Evolutionary conservation across 2,113 vertebrate genomes (phyloP).

Genomic region (Neolamprologus ventralis): DNA sequence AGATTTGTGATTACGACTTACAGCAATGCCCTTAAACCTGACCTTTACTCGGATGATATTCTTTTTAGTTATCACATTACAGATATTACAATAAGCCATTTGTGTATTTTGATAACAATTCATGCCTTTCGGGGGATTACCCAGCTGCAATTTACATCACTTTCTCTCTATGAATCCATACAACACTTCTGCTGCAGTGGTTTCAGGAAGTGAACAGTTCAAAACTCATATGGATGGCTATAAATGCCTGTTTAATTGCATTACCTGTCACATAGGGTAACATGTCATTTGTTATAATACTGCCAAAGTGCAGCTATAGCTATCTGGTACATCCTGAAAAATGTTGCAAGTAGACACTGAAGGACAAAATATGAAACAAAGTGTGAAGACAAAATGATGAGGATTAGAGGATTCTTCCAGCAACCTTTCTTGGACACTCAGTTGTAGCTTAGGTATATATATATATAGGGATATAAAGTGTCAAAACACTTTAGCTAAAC

Average conservation of each 20-base stretch:
- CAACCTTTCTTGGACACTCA: neutral
- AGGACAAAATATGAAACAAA: neutral
- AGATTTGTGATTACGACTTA: neutral
- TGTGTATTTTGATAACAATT: neutral
- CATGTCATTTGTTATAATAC: neutral
- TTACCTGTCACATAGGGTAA: neutral
- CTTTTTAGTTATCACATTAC: neutral
- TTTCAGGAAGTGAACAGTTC: neutral
- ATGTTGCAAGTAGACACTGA: neutral
- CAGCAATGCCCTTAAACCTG: neutral
- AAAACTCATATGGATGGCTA: neutral
- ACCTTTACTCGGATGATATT: neutral
- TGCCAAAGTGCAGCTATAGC: neutral
- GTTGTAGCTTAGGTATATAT: neutral
- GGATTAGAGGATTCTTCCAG: neutral
- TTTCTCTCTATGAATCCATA: neutral
- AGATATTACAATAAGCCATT: neutral
- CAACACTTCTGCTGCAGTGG: neutral
- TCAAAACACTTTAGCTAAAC: neutral
- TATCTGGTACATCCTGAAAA: neutral
- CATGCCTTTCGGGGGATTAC: neutral
- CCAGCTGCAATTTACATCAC: neutral
- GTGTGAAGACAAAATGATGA: neutral
- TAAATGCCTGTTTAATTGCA: neutral
- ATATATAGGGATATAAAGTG: neutral